Evolutionary conservation across 2,113 vertebrate species (phyloP).

Genomic region (Narcine bancroftii): DNA sequence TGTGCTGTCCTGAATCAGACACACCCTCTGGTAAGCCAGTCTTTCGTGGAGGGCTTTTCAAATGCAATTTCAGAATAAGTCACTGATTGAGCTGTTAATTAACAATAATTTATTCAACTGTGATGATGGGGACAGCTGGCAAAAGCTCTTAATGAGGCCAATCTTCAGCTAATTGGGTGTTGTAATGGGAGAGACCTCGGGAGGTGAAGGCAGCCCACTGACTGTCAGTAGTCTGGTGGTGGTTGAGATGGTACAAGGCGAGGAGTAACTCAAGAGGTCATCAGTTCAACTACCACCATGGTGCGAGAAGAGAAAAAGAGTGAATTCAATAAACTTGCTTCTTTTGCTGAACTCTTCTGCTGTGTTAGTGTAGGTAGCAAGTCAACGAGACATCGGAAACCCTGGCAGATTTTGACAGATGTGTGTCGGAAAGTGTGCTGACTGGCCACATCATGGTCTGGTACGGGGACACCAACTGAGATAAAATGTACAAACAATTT

Average conservation of each 20-base stretch:
- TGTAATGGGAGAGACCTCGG: background rate
- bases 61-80: background rate
- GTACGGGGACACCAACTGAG: too few species aligned
- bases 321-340: background rate
- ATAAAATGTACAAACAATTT: too few species aligned
- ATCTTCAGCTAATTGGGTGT: slow-evolving; percentile 20
- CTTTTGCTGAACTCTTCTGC: background rate
- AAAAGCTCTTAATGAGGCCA: background rate
- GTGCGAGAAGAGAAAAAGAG: background rate
- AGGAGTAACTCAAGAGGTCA: background rate
- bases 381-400: too few species aligned
- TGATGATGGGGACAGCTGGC: background rate
- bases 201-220: background rate
- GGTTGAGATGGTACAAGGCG: background rate
- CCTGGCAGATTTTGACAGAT: too few species aligned
- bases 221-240: background rate
- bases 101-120: background rate
- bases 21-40: background rate
- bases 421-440: too few species aligned
- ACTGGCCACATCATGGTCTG: too few species aligned
- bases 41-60: background rate
- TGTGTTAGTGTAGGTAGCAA: background rate
- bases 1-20: background rate
- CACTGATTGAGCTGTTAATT: background rate
- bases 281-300: background rate